phyloP scores from a whole-genome alignment of 2,797 vertebrate genomes.

The Hippopotamyrus pictus region DNA sequence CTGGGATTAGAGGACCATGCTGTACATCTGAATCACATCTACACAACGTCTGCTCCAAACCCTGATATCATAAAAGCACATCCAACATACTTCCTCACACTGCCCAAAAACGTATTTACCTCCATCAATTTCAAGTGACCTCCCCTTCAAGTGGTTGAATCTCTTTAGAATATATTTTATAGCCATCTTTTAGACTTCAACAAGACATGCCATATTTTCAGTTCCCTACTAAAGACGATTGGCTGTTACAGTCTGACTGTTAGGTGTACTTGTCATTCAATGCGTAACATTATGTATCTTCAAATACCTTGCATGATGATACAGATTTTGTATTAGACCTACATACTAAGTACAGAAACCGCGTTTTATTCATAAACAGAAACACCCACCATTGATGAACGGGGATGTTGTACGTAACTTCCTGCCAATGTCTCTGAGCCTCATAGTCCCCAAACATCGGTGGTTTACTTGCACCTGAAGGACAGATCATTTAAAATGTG shows the following conservation, averaged over 20 bases:
- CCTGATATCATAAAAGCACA: neutral
- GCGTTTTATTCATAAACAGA: conserved; percentile 11
- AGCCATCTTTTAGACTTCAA: neutral
- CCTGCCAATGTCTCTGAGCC: conserved; percentile 98
- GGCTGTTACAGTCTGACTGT: neutral
- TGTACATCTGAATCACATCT: neutral
- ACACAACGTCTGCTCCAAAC: neutral
- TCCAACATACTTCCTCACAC: neutral
- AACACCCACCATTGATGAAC: conserved; percentile 76
- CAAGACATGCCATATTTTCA: neutral
- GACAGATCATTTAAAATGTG: neutral
- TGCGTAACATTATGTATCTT: neutral
- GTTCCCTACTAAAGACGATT: neutral
- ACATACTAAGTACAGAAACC: neutral
- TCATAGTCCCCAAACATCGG: conserved; percentile 98
- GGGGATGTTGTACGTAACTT: conserved; percentile 88
- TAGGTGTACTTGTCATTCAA: neutral
- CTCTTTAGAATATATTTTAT: neutral
- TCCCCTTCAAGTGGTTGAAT: neutral
- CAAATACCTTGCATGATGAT: neutral
- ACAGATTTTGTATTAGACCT: neutral
- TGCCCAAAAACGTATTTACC: neutral
- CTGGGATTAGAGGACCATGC: neutral
- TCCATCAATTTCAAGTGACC: neutral
- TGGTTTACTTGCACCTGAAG: conserved; percentile 78